A percentile compares a stretch with the other conserved stretches of the same genome.
Conservation (phyloP, 2,797 vertebrate genomes). For the Arrhamphus sclerolepis region DNA sequence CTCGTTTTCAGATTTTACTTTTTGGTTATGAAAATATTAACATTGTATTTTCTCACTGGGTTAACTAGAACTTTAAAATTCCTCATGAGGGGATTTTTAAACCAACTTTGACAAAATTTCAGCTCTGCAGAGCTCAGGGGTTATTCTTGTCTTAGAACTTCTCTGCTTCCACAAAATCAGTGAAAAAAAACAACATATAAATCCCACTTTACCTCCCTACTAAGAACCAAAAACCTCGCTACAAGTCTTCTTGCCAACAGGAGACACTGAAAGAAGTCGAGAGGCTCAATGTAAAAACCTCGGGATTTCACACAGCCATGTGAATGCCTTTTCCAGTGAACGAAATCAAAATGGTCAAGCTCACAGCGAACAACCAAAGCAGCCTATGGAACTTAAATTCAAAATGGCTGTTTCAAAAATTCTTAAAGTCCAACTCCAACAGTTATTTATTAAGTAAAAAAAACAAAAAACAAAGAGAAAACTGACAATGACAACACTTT, state of each 20-base stretch:
- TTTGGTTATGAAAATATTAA: background rate
- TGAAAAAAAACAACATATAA: no score
- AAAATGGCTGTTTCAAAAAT: background rate
- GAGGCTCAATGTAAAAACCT: conserved; percentile 1
- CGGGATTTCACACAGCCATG: background rate
- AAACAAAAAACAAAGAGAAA: no score
- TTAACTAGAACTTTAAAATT: background rate
- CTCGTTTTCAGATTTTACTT: background rate
- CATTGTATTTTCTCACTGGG: conserved; percentile 2
- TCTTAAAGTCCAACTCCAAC: no score
- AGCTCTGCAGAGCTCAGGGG: background rate
- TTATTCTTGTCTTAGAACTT: conserved; percentile 25
- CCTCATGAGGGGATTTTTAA: background rate
- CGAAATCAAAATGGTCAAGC: background rate
- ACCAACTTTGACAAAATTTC: conserved; percentile 10
- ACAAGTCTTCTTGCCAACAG: conserved; percentile 5
- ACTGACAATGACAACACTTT: no score
- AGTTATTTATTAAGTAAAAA: no score
- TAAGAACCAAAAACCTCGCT: conserved; percentile 18
- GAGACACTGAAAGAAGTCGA: background rate
- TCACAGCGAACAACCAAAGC: background rate
- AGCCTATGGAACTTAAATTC: background rate
- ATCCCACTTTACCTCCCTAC: conserved; percentile 12
- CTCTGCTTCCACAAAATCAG: conserved; percentile 19
- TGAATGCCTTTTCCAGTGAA: background rate